Conservation (phyloP, 2,888 invertebrate genomes). For the Seira sanloemensis region DNA sequence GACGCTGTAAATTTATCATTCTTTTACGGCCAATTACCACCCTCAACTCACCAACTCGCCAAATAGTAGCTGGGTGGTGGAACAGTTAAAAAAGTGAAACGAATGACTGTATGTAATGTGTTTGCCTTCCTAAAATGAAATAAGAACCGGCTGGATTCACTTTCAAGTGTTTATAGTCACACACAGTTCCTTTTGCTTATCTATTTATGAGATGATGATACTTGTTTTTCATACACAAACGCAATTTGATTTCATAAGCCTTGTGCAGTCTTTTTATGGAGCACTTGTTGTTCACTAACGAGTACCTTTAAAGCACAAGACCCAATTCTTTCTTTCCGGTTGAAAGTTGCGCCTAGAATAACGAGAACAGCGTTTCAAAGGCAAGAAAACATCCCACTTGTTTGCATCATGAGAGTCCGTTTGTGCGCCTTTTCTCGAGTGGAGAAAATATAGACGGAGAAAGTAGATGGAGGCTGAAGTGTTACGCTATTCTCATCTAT, state of each 20-base stretch:
- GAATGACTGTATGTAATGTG: not conserved
- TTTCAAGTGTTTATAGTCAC: not conserved
- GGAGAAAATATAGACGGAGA: not conserved
- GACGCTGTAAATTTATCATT: not conserved
- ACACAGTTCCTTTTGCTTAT: not conserved
- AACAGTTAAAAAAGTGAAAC: not conserved
- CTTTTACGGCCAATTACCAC: not conserved
- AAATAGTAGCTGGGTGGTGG: not conserved
- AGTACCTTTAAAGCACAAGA: not conserved
- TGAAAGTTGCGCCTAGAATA: not conserved
- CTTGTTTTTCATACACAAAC: no score
- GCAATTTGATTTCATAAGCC: no score
- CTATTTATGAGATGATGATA: no score
- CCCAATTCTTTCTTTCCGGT: slow-evolving; percentile 8
- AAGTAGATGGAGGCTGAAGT: not conserved
- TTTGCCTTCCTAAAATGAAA: not conserved
- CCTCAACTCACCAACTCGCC: not conserved
- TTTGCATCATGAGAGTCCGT: not conserved
- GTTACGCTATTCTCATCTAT: slow-evolving; percentile 6
- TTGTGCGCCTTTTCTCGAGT: not conserved
- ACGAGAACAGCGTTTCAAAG: not conserved
- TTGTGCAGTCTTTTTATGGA: no score
- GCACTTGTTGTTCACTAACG: not conserved
- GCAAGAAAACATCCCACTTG: not conserved
- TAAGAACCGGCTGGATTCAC: not conserved